Evolutionary conservation across 2,113 vertebrate species (phyloP).

Genomic region (Oreamnos americanus): DNA sequence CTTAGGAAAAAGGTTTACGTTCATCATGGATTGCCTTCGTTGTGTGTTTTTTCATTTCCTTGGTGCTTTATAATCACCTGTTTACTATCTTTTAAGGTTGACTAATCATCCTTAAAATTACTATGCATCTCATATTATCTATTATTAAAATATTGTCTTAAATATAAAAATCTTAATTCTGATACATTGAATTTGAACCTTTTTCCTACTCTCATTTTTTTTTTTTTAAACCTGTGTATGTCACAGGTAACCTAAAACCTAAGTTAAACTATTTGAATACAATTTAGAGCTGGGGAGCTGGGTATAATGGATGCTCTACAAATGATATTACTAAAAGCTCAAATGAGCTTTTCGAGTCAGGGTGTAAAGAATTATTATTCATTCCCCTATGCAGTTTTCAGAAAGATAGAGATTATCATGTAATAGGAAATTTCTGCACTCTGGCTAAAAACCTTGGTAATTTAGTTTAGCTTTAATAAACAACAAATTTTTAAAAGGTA

Average conservation of each 20-base stretch:
- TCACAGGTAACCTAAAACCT: background rate
- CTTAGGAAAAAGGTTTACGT: background rate
- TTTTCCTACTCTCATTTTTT: background rate
- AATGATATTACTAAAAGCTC: background rate
- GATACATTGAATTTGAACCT: background rate
- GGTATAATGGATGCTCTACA: background rate
- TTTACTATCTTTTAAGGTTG: background rate
- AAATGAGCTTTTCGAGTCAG: background rate
- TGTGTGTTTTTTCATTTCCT: background rate
- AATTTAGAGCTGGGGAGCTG: background rate
- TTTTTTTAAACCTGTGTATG: background rate
- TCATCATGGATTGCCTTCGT: background rate
- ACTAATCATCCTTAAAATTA: background rate
- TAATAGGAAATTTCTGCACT: background rate
- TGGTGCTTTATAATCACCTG: background rate
- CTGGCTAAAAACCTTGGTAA: background rate
- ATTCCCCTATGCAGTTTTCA: background rate
- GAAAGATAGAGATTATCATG: background rate
- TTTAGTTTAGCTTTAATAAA: background rate
- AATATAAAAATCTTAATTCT: background rate
- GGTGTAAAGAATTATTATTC: background rate
- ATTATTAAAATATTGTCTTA: background rate
- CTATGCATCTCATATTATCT: background rate
- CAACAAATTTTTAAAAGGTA: background rate
- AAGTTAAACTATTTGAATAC: background rate